A percentile compares a stretch with the other conserved stretches of the same genome.
Evolutionary conservation across 2,113 vertebrate genomes (phyloP).

Genomic region (Acrocephalus arundinaceus): DNA sequence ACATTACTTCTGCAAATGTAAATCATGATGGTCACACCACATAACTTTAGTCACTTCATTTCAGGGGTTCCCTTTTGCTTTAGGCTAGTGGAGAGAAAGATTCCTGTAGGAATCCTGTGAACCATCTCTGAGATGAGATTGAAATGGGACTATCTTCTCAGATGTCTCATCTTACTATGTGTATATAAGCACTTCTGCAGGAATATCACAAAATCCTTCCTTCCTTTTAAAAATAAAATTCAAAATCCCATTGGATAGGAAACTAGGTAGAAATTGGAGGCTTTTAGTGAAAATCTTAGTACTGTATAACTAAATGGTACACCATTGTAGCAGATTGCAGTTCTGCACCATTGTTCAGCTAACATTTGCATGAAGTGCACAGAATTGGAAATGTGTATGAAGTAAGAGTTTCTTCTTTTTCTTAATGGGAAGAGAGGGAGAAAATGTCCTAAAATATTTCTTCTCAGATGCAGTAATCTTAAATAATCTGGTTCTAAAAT

Average conservation of each 20-base stretch:
- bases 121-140: neutral
- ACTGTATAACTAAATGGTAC: constrained; percentile 51
- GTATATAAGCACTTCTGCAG: neutral
- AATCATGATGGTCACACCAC: neutral
- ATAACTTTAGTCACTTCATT: neutral
- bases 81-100: neutral
- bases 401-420: constrained; percentile 25
- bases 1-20: neutral
- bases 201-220: neutral
- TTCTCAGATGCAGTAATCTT: constrained; percentile 41
- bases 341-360: constrained; percentile 53
- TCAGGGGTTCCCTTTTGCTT: neutral
- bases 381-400: constrained; percentile 46
- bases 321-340: constrained; percentile 41
- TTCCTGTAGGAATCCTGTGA: neutral
- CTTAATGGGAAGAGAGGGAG: neutral
- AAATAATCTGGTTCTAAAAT: constrained; percentile 56
- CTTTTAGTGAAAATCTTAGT: constrained; percentile 61
- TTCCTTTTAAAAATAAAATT: neutral
- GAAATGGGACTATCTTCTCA: neutral
- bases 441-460: constrained; percentile 9
- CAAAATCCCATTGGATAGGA: neutral
- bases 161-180: neutral
- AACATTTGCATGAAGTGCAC: constrained; percentile 28
- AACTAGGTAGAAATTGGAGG: neutral